A percentile compares a stretch with the other conserved stretches of the same genome.
Conservation (phyloP, 2,113 vertebrate genomes). For the Bubalus kerabau region DNA sequence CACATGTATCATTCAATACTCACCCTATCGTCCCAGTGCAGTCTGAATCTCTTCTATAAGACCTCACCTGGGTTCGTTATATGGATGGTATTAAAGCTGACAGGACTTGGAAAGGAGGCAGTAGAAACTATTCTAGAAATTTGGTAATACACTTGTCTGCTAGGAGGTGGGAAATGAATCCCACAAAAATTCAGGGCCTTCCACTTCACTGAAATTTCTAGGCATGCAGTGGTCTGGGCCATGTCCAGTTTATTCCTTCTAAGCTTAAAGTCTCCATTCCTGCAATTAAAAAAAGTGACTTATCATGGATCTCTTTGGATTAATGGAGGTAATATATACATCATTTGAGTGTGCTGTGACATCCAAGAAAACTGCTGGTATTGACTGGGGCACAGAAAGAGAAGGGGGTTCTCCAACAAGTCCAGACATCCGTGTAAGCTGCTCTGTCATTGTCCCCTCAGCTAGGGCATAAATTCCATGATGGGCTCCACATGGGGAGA, state of each 20-base stretch:
- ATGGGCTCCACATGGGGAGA: neutral
- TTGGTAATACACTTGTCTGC: neutral
- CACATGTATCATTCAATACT: neutral
- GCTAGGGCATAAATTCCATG: neutral
- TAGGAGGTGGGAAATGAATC: neutral
- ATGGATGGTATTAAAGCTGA: neutral
- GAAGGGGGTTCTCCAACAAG: neutral
- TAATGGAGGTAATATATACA: neutral
- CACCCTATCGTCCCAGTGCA: neutral
- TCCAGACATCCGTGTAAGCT: neutral
- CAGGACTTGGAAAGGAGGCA: neutral
- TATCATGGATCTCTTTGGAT: neutral
- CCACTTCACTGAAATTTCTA: neutral
- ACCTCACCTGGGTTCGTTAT: neutral
- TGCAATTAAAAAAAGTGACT: neutral
- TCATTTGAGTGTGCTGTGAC: neutral
- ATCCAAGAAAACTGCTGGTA: neutral
- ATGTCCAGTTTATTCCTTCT: neutral
- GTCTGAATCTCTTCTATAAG: neutral
- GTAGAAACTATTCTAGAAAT: neutral
- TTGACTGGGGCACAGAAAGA: neutral
- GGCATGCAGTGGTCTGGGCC: neutral
- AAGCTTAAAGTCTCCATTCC: neutral
- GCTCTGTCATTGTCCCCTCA: neutral
- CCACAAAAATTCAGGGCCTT: neutral